Base-by-base conservation (phyloP, 1,140 invertebrate species). In the Macrosteles quadrilineatus region DNA sequence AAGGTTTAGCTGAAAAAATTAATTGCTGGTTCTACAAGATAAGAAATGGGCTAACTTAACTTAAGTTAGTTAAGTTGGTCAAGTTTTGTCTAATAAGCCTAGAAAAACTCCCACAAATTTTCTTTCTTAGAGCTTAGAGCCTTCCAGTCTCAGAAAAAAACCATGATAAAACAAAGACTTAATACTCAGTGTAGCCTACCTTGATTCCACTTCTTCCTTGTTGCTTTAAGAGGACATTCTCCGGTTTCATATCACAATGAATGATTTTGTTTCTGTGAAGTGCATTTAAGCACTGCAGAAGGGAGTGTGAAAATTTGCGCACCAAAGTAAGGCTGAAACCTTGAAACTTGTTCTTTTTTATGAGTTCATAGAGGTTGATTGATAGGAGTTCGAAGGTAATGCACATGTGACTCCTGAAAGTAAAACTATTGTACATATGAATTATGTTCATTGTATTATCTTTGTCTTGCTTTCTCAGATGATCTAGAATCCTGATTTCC, bases 271-370 rank as follows among this genome's bases (percentile, higher is more conserved):
- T 98, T 78, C 92, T 92, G 81, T 96, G 91, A n/a, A 99, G 86
- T 57, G 96, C 94, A 83, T 99, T 96, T 76, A 99, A 84, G 82
- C 97, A 99, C 82, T 97, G 94, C 55, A 99, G 85, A 76, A 99
- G 86, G 62, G 96, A 98, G 83, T 99, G 96, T 73, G 97, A 97
- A 85, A 99, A 99, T 86, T 99, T 99, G 74, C 97, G 86, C 43
- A 99, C 97, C 70, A 98, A 85, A 81, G 97, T 94, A 77, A 98
- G 83, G 79, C 92, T 96, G 85, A 98, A 98, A 47, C 97, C 95
- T 84, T 98, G 97, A 82, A 99, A 99, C 83, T 98, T 98, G 84
- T 99, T 99, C 83, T 98, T 99, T 85, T 99, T 99, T 71, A 99
- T 99, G 72, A 99, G 86, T 86, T 99, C 98, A 84, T 99, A 99